Base-by-base conservation (phyloP, 2,888 invertebrate species). In the Galerucella nymphaeae region DNA sequence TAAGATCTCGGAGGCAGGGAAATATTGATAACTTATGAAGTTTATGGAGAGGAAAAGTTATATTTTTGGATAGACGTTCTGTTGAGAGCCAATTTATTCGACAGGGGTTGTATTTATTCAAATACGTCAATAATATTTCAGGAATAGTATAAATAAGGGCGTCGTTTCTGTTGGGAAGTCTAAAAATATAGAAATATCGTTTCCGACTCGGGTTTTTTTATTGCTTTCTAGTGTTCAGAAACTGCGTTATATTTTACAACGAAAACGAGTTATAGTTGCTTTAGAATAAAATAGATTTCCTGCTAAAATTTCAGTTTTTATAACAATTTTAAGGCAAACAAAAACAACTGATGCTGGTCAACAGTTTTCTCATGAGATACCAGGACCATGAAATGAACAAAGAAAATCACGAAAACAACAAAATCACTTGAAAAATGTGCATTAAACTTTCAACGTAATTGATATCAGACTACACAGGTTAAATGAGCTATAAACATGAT, bases 21-120 rank as follows among this genome's bases (percentile, higher is more conserved):
- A 77, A 77, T 77, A 75, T 77, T 72, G 76, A 75, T 72, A 74
- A 74, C 73, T 74, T 75, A 77, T 72, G 68, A 71, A 73, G 72
- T 77, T 72, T 77, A 77, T 75, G 74, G 74, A 69, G 65, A 72
- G 69, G 75, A 75, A 72, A 74, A 77, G 75, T 77, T 77, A 75
- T 75, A 77, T 64, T 67, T 64, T 57, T 57, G 68, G 68, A 71
- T 74, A 59, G 48, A 69, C 55, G 69, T 65, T 69, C 59, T 68
- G 55, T 65, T 62, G 63, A 61, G 59, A 72, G 63, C 64, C 68
- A 65, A 72, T 72, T 69, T 72, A 72, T 72, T 72, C 64, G 69
- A 65, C 65, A 64, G 72, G 72, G 69, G 69, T 65, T 69, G 63
- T 61, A 64, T 72, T 64, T 64, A 72, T 72, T 69, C 58, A 65